A percentile compares a stretch with the other conserved stretches of the same genome.
Conservation (phyloP, 2,113 vertebrate species). For the Pelecanoides urinatrix region DNA sequence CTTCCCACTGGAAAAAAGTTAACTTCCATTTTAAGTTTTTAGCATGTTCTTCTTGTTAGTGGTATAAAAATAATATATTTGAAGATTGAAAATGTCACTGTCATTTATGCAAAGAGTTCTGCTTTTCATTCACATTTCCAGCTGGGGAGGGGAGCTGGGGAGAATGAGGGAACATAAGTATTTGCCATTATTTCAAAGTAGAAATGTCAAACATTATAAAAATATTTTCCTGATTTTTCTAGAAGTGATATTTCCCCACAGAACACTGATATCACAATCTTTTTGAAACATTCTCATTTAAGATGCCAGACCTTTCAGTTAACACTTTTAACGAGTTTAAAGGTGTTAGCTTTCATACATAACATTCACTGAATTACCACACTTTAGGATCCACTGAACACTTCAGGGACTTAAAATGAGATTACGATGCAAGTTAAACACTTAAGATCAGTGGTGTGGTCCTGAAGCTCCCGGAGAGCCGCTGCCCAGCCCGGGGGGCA, state of each 20-base stretch:
- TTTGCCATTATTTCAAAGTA: neutral
- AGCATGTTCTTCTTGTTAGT: neutral
- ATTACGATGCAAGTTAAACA: accelerated
- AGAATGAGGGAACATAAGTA: neutral
- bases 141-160: neutral
- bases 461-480: neutral
- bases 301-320: neutral
- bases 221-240: neutral
- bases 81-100: neutral
- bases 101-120: neutral
- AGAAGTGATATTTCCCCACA: neutral
- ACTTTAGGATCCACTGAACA: neutral
- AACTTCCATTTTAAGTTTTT: neutral
- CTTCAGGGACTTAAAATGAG: neutral
- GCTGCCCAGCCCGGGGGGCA: accelerated
- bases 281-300: neutral
- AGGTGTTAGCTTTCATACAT: neutral
- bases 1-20: neutral
- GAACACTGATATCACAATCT: neutral
- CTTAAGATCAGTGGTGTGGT: neutral
- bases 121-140: neutral
- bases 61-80: neutral
- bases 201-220: neutral
- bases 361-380: neutral
- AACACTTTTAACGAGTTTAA: neutral